These are phyloP conservation scores for Zeuzera pyrina DNA, from an alignment of 2,888 invertebrate genomes.

Conservation along the genomic window DNA sequence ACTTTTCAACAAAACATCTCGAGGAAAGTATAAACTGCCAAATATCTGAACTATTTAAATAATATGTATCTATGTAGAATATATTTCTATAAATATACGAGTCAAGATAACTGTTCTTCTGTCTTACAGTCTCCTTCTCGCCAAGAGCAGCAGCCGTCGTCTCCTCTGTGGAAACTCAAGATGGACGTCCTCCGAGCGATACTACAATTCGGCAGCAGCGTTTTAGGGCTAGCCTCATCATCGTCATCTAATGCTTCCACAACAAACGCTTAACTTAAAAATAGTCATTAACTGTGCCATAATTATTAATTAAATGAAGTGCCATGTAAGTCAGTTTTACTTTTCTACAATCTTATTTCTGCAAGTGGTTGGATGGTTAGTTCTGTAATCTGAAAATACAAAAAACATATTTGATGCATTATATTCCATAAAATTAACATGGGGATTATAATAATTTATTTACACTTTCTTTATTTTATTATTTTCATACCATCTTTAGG, in stretches of 20 bases:
- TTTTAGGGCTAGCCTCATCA: slow-evolving; percentile 45
- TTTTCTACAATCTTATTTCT: slow-evolving; percentile 29
- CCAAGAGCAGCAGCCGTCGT: not conserved
- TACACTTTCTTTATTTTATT: too few relatives aligned
- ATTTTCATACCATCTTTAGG: too few relatives aligned
- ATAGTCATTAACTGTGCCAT: not conserved
- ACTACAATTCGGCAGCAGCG: slow-evolving; percentile 42
- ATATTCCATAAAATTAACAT: too few relatives aligned
- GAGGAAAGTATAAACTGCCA: too few relatives aligned
- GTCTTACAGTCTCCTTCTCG: too few relatives aligned
- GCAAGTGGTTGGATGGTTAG: slow-evolving; percentile 38
- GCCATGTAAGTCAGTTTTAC: not conserved
- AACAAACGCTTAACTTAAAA: not conserved
- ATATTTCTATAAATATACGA: too few relatives aligned
- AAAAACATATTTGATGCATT: slow-evolving; percentile 4
- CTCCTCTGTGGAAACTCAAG: slow-evolving; percentile 42
- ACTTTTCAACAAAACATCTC: too few relatives aligned
- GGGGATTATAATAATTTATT: too few relatives aligned
- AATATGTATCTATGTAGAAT: too few relatives aligned
- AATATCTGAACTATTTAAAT: too few relatives aligned
- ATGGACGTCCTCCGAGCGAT: slow-evolving; percentile 46
- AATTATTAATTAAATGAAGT: not conserved
- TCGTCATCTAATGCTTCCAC: slow-evolving; percentile 16
- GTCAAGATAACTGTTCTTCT: too few relatives aligned
- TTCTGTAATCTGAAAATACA: slow-evolving; percentile 42